These are phyloP conservation scores for Drosophila emarginata DNA, from an alignment of 2,888 invertebrate genomes.

Conservation along the genomic window DNA sequence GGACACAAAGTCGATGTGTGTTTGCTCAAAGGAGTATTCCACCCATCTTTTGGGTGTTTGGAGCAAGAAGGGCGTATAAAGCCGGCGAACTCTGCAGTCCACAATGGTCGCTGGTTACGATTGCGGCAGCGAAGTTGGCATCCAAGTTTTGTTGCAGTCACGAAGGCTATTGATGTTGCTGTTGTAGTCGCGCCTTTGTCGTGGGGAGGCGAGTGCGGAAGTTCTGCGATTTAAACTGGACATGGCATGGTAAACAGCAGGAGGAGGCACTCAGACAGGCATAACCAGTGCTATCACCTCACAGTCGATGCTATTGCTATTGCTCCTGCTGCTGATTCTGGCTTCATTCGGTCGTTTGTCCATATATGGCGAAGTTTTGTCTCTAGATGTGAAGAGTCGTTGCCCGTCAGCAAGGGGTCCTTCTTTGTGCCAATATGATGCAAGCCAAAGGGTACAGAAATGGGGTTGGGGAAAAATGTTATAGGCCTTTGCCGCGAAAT, in stretches of 20 bases:
- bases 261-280: conserved; percentile 35
- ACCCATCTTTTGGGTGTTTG: conserved; percentile 19
- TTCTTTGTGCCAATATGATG: conserved; percentile 64
- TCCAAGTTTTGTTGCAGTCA: conserved; percentile 45
- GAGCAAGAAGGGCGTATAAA: conserved; percentile 32
- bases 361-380: conserved; percentile 60
- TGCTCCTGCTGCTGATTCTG: neutral
- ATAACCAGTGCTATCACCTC: conserved; percentile 45
- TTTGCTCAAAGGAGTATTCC: conserved; percentile 58
- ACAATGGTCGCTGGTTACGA: conserved; percentile 40
- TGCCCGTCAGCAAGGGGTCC: conserved; percentile 59
- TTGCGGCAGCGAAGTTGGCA: conserved; percentile 40
- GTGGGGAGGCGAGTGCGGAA: conserved; percentile 37
- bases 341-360: conserved; percentile 37
- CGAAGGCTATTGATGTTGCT: conserved; percentile 43
- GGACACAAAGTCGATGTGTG: conserved; percentile 55
- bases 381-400: conserved; percentile 56
- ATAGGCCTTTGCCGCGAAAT: conserved; percentile 52
- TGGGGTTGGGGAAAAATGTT: conserved; percentile 30
- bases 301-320: conserved; percentile 6
- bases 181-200: conserved; percentile 22
- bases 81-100: conserved; percentile 26
- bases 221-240: conserved; percentile 58
- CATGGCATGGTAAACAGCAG: conserved; percentile 60
- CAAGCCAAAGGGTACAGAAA: conserved; percentile 40